These are phyloP conservation scores for Glomeris marginata DNA, from an alignment of 2,888 invertebrate species.

Conservation along the genomic window DNA sequence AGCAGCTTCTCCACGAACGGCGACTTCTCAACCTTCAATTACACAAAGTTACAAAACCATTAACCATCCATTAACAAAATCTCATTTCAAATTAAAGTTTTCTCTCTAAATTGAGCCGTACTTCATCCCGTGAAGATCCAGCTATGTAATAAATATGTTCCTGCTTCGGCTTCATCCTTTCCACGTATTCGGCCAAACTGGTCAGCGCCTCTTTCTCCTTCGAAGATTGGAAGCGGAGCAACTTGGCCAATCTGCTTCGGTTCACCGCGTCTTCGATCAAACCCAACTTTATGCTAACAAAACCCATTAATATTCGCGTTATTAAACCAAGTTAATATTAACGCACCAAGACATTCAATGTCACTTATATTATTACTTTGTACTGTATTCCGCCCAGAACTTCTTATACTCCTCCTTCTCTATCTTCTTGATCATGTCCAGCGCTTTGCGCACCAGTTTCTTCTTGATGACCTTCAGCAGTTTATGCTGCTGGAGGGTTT, in stretches of 20 bases:
- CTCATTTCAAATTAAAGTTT: not conserved
- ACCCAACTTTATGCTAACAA: slow-evolving; percentile 67
- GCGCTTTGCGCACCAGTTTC: slow-evolving; percentile 89
- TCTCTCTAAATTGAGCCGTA: slow-evolving; percentile 18
- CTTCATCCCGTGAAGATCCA: slow-evolving; percentile 67
- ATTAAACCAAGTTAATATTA: not conserved
- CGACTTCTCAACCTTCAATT: slow-evolving; percentile 52
- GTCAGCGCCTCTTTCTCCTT: slow-evolving; percentile 46
- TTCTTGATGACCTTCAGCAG: slow-evolving; percentile 98
- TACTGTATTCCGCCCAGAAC: slow-evolving; percentile 99
- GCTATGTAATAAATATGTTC: slow-evolving; percentile 94
- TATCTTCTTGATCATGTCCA: slow-evolving; percentile 97
- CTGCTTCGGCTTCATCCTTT: slow-evolving; percentile 89
- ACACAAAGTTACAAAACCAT: no score
- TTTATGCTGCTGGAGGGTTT: slow-evolving; percentile 97
- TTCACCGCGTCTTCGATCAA: slow-evolving; percentile 96
- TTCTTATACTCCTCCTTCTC: slow-evolving; percentile 70
- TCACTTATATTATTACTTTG: slow-evolving; percentile 48
- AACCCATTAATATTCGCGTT: not conserved
- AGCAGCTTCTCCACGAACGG: slow-evolving; percentile 92
- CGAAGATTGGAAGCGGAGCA: slow-evolving; percentile 80
- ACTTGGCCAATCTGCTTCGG: slow-evolving; percentile 85
- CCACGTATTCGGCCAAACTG: slow-evolving; percentile 72
- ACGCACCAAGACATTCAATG: no score
- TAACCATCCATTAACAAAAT: not conserved